phyloP scores from a whole-genome alignment of 1,140 invertebrate species.

The Eulimnadia texana region DNA sequence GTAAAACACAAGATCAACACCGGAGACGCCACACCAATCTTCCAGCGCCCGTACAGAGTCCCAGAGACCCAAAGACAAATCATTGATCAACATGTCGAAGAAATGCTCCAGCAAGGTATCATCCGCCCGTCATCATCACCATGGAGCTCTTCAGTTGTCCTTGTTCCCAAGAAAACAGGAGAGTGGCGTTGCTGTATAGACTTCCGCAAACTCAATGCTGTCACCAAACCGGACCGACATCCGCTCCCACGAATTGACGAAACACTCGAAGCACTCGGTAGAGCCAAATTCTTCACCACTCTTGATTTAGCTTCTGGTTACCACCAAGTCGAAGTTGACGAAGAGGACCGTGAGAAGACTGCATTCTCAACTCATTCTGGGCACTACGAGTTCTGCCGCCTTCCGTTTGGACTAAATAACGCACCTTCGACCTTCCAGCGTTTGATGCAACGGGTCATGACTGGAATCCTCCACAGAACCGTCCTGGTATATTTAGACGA shows the following conservation, averaged over 20 bases:
- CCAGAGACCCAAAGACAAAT: neutral
- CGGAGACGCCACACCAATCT: neutral
- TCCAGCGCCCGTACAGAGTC: neutral
- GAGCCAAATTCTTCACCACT: conserved; percentile 26
- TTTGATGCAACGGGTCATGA: conserved; percentile 26
- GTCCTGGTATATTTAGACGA: conserved; percentile 31
- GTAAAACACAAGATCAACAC: neutral
- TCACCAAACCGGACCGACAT: conserved; percentile 29
- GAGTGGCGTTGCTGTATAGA: conserved; percentile 29
- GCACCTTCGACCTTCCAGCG: conserved; percentile 30
- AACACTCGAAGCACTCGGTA: conserved; percentile 27
- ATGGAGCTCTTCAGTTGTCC: neutral
- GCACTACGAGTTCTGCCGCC: conserved; percentile 28
- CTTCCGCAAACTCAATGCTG: conserved; percentile 27
- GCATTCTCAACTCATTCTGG: conserved; percentile 27
- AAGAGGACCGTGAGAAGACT: conserved; percentile 29
- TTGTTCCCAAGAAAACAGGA: neutral
- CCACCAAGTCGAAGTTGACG: conserved; percentile 30
- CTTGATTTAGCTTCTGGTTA: conserved; percentile 31
- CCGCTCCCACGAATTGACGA: conserved; percentile 34
- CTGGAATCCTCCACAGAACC: conserved; percentile 17
- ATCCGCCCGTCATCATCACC: neutral
- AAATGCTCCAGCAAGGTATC: conserved; percentile 12
- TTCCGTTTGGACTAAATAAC: conserved; percentile 34
- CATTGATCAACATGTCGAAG: conserved; percentile 18